phyloP scores from a whole-genome alignment of 2,113 vertebrate genomes.

The Macquaria australasica region DNA sequence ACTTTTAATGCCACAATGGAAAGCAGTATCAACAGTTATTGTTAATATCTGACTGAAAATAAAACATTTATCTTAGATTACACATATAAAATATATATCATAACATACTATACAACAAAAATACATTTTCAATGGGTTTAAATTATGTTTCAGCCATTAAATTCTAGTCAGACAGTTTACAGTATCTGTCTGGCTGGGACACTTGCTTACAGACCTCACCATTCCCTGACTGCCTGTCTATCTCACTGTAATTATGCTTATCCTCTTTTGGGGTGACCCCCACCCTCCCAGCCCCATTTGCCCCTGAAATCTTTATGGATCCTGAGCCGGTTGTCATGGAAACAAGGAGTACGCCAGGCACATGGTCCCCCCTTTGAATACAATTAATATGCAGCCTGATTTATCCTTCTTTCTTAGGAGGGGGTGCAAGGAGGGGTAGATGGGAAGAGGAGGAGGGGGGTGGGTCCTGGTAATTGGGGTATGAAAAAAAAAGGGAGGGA shows the following conservation, averaged over 20 bases:
- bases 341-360: slow-evolving; percentile 80
- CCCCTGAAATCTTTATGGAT: slow-evolving; percentile 83
- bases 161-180: slow-evolving; percentile 21
- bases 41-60: neutral
- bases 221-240: slow-evolving; percentile 65
- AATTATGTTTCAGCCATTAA: neutral
- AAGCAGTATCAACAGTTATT: neutral
- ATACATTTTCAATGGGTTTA: neutral
- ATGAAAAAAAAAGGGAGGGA: slow-evolving; percentile 28
- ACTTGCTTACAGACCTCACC: slow-evolving; percentile 63
- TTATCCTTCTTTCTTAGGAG: slow-evolving; percentile 72
- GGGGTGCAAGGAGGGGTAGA: slow-evolving; percentile 32
- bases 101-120: neutral
- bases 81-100: neutral
- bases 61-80: neutral
- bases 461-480: slow-evolving; percentile 51
- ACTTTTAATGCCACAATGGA: neutral
- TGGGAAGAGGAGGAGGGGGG: neutral
- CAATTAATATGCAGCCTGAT: slow-evolving; percentile 82
- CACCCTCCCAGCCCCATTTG: slow-evolving; percentile 71
- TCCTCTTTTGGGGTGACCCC: slow-evolving; percentile 78
- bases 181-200: slow-evolving; percentile 49
- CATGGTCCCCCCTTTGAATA: slow-evolving; percentile 71
- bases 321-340: slow-evolving; percentile 82
- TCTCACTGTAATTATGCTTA: slow-evolving; percentile 80